phyloP scores from a whole-genome alignment of 2,113 vertebrate species.

The Mesembrinibis cayennensis region DNA sequence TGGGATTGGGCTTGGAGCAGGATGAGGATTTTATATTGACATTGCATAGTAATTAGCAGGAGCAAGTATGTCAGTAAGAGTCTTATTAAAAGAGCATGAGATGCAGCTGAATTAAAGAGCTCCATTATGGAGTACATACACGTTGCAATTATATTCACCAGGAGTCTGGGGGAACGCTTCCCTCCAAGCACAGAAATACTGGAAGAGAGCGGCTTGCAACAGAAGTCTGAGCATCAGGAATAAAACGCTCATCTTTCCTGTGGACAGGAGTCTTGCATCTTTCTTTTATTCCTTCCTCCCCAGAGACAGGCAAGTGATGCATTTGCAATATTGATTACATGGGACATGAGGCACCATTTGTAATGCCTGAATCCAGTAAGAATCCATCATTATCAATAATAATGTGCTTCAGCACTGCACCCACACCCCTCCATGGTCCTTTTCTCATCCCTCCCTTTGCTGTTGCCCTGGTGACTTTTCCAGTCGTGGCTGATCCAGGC shows the following conservation, averaged over 20 bases:
- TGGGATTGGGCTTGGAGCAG: neutral
- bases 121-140: rapidly evolving
- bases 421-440: neutral
- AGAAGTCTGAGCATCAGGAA: neutral
- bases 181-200: neutral
- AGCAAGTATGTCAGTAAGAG: neutral
- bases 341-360: neutral
- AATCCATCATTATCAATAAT: neutral
- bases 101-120: neutral
- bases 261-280: neutral
- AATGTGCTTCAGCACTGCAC: neutral
- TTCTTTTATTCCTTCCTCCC: neutral
- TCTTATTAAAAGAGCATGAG: neutral
- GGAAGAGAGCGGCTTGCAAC: neutral
- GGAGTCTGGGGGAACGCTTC: neutral
- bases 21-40: neutral
- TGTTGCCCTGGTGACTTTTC: neutral
- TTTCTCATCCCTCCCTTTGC: neutral
- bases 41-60: neutral
- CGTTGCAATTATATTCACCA: neutral
- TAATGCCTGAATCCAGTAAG: neutral
- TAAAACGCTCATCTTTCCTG: neutral
- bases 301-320: neutral
- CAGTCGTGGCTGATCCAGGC: neutral
- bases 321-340: neutral